phyloP scores from a whole-genome alignment of 1,140 invertebrate species.

The Tribolium castaneum region DNA sequence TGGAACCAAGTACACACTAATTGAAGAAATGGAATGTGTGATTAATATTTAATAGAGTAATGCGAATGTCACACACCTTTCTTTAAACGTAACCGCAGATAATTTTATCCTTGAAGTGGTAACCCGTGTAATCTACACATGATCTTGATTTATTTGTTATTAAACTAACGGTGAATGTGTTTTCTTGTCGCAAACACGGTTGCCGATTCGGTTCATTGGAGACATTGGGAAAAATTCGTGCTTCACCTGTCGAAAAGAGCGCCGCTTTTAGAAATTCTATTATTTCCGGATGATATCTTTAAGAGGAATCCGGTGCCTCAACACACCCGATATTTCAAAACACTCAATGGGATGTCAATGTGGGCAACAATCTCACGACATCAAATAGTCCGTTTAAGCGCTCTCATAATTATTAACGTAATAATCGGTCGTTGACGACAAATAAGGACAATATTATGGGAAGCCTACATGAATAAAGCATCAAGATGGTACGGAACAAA shows the following conservation, averaged over 20 bases:
- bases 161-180: background rate
- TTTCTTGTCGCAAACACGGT: background rate
- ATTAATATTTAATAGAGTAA: constrained; percentile 6
- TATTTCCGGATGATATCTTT: background rate
- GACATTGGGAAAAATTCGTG: background rate
- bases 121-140: background rate
- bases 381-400: constrained; percentile 18
- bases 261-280: background rate
- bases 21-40: constrained; percentile 7
- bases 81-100: constrained; percentile 6
- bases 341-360: constrained; percentile 16
- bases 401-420: constrained; percentile 19
- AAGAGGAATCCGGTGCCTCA: background rate
- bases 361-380: constrained; percentile 26
- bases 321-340: constrained; percentile 13
- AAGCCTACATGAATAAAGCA: constrained; percentile 10
- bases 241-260: background rate
- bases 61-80: constrained; percentile 28
- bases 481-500: constrained; percentile 16
- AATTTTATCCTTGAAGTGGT: constrained; percentile 16
- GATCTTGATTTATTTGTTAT: constrained; percentile 20
- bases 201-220: background rate
- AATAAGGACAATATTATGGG: constrained; percentile 22
- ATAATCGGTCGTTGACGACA: constrained; percentile 7
- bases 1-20: background rate